Base-by-base conservation (phyloP, 2,113 vertebrate species). In the Clarias gariepinus region DNA sequence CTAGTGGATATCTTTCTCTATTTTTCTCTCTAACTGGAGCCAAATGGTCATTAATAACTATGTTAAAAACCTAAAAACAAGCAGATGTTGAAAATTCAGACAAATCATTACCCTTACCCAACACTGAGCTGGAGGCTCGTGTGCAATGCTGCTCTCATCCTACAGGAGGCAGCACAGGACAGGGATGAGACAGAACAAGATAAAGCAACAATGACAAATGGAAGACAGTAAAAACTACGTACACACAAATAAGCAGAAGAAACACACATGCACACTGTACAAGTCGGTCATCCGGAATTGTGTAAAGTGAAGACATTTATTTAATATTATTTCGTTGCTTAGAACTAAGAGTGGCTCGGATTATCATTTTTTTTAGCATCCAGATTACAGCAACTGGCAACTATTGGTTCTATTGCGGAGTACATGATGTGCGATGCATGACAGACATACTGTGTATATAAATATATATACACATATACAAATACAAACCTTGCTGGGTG, bases 1-100 rank as follows among this genome's bases (percentile, higher is more conserved):
- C 3, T 36, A 8, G 10, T 36, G 23, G 3, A 61, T 12, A 8
- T 2, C 58, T 11, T n/a, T 36, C 33, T 36, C 33, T 3, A 1
- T 36, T 0, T 13, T 3, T 55, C 16, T 28, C 13, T 73, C 8
- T 33, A 21, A 16, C 23, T 10, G 4, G 69, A 41, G 55, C 23
- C 23, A 61, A 61, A 21, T 18, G 7, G 18, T 60, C 9, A 68
- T 71, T 73, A 36, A 83, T 68, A 86, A 85, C 68, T 47, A 79
- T 47, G 82, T 87, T 90, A 89, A 57, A 89, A 84, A 86, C 86
- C 73, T 28, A 15, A 74, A 53, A 52, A n/a, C 78, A 79, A 25
- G 21, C 30, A 16, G 23, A 76, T 0, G 71, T 13, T 30, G 16
- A 3, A 47, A 55, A 52, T 47, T 66, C 36, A 18, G 19, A 25